A percentile compares a stretch with the other conserved stretches of the same genome.
phyloP scores from a whole-genome alignment of 2,113 vertebrate species.

The Haliaeetus leucogaster region DNA sequence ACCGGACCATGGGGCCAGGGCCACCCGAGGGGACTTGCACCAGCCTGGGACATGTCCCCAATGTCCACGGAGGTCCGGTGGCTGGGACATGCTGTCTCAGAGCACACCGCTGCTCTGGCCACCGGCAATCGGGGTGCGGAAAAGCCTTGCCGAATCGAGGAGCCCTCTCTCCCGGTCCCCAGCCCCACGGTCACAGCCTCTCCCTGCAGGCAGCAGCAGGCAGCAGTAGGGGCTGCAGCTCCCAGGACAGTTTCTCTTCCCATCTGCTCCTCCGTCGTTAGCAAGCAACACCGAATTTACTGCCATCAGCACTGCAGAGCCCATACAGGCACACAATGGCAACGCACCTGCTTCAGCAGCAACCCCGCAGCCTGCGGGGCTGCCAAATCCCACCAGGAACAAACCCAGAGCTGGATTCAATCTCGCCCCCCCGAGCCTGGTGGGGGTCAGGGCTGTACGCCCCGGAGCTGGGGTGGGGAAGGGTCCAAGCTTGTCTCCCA shows the following conservation, averaged over 20 bases:
- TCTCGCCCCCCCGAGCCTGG: accelerated
- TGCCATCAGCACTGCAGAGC: neutral
- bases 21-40: neutral
- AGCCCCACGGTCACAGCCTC: neutral
- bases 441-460: neutral
- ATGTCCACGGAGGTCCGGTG: accelerated
- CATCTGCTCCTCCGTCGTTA: neutral
- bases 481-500: neutral
- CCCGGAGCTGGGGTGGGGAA: neutral
- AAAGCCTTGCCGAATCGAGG: accelerated
- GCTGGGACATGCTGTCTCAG: neutral
- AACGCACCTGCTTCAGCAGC: neutral
- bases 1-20: neutral
- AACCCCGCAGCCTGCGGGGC: accelerated
- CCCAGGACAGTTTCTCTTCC: neutral
- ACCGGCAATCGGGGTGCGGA: accelerated
- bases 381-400: neutral
- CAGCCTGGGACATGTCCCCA: neutral
- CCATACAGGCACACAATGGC: neutral
- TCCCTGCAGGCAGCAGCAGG: neutral
- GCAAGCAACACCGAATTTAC: neutral
- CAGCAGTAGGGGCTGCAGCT: neutral
- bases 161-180: neutral
- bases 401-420: neutral
- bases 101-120: neutral